Base-by-base conservation (phyloP, 2,888 invertebrate genomes). In the Drosophila putrida region DNA sequence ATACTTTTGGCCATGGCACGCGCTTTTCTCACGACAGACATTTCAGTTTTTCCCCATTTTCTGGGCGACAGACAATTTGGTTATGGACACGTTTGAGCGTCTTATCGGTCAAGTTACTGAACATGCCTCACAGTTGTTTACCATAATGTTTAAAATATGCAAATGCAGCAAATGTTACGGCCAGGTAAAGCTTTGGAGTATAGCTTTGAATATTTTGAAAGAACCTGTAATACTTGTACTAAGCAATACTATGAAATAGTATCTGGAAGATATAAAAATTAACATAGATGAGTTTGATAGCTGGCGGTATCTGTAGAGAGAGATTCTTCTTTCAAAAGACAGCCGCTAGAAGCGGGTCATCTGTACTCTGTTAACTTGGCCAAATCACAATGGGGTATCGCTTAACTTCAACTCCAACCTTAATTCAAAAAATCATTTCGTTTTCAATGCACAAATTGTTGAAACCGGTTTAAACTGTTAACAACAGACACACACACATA, bases 401-500 rank as follows among this genome's bases (percentile, higher is more conserved):
- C 54, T 63, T 54, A 36, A 63, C 50, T 63, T 51, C 20, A 60
- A 50, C 31, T 57, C 67, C 46, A 69, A 64, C 65, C 62, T 57
- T 35, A 53, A 60, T 69, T 67, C 58, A 62, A 73, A 79, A 88
- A 88, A 79, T 85, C 70, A 79, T 79, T 85, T 85, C 88, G 81
- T 73, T 84, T 84, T 85, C 84, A 85, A 85, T 85, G 77, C 73
- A 72, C 75, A 70, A 81, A 70, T 73, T 64, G 47, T 55, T 53
- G 27, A 15, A 87, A 86, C 81, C 83, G 78, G 85, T 88, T 88
- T 70, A 70, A 87, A 87, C 82, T 67, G 88, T 77, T 87, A 67
- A 63, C 77, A 50, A 6, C 46, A 38, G 49, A 59, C 36, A 58
- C 6, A 54, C 25, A 54, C 15, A 58, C 44, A n/a, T 35, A 31